Conservation (phyloP, 2,797 vertebrate genomes). For the Tauraco hartlaubi region DNA sequence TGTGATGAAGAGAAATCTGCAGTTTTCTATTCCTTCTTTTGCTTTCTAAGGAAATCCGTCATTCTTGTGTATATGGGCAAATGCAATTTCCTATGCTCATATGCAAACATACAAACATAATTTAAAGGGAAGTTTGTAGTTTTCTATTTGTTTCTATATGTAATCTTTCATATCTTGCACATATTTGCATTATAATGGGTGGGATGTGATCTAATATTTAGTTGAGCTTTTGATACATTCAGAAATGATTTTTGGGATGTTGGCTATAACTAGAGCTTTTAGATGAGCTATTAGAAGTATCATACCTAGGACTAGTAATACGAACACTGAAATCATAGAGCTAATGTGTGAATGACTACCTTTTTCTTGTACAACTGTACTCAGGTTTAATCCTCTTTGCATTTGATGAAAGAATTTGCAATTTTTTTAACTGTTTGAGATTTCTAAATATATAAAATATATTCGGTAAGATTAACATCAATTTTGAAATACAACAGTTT, state of each 20-base stretch:
- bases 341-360: not conserved
- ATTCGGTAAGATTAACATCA: not conserved
- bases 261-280: not conserved
- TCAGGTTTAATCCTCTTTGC: not conserved
- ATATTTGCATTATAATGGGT: not conserved
- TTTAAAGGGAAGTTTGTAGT: not conserved
- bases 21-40: not conserved
- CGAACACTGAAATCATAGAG: not conserved
- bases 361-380: not conserved
- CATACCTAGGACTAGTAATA: not conserved
- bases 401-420: not conserved
- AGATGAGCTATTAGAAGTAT: not conserved
- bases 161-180: not conserved
- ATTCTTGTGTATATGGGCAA: not conserved
- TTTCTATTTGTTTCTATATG: not conserved
- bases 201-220: not conserved
- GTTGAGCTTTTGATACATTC: not conserved
- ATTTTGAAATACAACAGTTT: not conserved
- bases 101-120: not conserved
- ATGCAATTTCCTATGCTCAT: not conserved
- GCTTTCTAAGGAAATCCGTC: not conserved
- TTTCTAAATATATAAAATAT: not conserved
- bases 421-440: not conserved
- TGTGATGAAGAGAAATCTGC: not conserved
- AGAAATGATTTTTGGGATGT: not conserved